Base-by-base conservation (phyloP, 2,888 invertebrate species). In the Athalia circularis region DNA sequence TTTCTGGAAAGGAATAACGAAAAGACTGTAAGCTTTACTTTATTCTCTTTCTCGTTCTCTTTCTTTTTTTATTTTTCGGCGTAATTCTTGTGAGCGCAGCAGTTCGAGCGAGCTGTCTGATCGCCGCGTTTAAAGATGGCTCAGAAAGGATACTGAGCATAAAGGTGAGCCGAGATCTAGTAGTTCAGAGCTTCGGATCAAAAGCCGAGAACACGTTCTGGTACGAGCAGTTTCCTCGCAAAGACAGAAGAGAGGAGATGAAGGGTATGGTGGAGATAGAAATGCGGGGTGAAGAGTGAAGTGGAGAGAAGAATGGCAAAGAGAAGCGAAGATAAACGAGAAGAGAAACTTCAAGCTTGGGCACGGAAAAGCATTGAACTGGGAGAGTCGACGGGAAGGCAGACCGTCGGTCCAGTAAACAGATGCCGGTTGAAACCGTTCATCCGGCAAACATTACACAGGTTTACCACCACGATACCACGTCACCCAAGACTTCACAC, bases 371-470 rank as follows among this genome's bases (percentile, higher is more conserved):
- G 78, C 78, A 78, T 74, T 70, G 78, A 70, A 64, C 70, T 78
- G 78, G n/a, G n/a, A 74, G 78, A 78, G 68, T 65, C 74, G 67
- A 50, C 64, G 81, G 80, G 61, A 82, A 81, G 81, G 84, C 83
- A 83, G 80, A 84, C 81, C 84, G 84, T 83, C 83, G 82, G 86
- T 85, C 85, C 84, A 83, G 84, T 87, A 87, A 87, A 86, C 86
- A 86, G 85, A 88, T 86, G 86, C 85, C 83, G 82, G 80, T 84
- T 81, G 82, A 85, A 87, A 81, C 81, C 85, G 82, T 82, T 85
- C 86, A 86, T 85, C 85, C 83, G 85, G 82, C 83, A 87, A 87
- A 86, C 86, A 86, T 86, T 86, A 85, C 85, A 85, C 84, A 84
- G 82, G 83, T 84, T 86, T 82, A 84, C 85, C 81, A 82, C 81